A percentile compares a stretch with the other conserved stretches of the same genome.
Evolutionary conservation across 30 jellyfish, hydroid and myxozoan genomes (phyloP).

Genomic region (Hydractinia symbiolongicarpus): DNA sequence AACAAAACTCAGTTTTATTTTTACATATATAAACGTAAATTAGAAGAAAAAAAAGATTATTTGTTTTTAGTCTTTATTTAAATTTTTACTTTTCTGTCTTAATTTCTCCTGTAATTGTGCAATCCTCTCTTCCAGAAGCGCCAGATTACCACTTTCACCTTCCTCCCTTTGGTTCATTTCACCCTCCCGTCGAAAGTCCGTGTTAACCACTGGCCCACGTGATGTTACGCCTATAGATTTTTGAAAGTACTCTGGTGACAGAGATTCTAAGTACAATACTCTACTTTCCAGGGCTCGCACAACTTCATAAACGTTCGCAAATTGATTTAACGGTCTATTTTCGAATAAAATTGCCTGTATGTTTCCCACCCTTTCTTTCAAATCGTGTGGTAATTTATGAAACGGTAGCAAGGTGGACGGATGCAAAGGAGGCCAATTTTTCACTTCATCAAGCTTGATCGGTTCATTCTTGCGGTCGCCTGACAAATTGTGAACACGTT

Average conservation of each 20-base stretch:
- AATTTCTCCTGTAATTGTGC: conserved; percentile 20
- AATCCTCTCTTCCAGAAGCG: conserved; percentile 17
- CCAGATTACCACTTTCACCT: neutral
- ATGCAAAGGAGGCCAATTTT: conserved; percentile 36
- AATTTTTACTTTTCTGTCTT: neutral
- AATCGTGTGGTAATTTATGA: conserved; percentile 13
- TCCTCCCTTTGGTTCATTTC: conserved; percentile 8
- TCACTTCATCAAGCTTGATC: neutral
- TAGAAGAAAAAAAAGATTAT: too few relatives aligned
- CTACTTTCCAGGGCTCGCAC: conserved; percentile 54
- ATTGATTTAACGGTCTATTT: neutral
- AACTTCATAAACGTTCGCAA: conserved; percentile 8
- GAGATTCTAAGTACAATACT: conserved; percentile 64
- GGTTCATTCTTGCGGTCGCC: neutral
- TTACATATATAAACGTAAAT: too few relatives aligned
- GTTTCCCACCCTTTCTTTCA: conserved; percentile 26
- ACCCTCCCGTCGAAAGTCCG: neutral
- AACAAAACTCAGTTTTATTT: too few relatives aligned
- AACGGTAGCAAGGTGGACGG: conserved; percentile 28
- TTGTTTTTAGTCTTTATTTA: too few relatives aligned
- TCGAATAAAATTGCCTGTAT: neutral
- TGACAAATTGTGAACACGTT: conserved; percentile 18
- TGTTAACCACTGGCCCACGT: neutral
- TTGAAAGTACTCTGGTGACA: conserved; percentile 81
- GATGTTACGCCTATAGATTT: neutral